These are phyloP conservation scores for Cryptotis parvus DNA, from an alignment of 2,113 vertebrate genomes.

Conservation along the genomic window DNA sequence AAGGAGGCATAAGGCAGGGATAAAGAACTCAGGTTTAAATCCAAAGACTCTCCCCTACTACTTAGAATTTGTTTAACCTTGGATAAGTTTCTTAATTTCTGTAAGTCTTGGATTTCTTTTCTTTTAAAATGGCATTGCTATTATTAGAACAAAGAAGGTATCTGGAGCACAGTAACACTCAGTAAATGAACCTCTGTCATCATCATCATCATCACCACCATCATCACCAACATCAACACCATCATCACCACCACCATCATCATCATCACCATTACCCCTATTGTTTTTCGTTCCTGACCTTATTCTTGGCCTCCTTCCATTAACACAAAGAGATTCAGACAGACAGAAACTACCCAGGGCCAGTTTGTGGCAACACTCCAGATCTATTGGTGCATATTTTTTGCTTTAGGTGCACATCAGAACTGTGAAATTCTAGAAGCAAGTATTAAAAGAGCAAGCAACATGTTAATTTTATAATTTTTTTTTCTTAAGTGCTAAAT, in stretches of 20 bases:
- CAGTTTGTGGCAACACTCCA: background rate
- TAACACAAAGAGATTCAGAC: background rate
- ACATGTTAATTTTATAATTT: background rate
- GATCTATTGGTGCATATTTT: background rate
- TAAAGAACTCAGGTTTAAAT: background rate
- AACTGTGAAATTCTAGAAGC: background rate
- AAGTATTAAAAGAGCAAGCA: background rate
- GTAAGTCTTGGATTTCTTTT: background rate
- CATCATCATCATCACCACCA: too few relatives aligned
- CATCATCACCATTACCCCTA: background rate
- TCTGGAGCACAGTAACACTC: background rate
- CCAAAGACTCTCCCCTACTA: background rate
- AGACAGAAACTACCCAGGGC: background rate
- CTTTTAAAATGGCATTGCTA: slow-evolving; percentile 1
- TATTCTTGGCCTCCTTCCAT: background rate
- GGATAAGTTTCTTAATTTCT: background rate
- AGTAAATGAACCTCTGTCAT: background rate
- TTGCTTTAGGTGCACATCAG: background rate
- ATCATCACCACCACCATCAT: background rate
- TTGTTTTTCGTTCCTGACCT: rapidly evolving
- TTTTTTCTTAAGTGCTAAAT: slow-evolving; percentile 19
- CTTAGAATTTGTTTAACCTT: background rate
- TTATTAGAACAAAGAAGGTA: background rate
- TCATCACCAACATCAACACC: background rate
- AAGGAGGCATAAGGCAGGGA: background rate